Percentiles rank a stretch among this genome's conserved stretches.
These are phyloP conservation scores for Sardina pilchardus DNA, from an alignment of 2,113 vertebrate genomes.

Conservation along the genomic window DNA sequence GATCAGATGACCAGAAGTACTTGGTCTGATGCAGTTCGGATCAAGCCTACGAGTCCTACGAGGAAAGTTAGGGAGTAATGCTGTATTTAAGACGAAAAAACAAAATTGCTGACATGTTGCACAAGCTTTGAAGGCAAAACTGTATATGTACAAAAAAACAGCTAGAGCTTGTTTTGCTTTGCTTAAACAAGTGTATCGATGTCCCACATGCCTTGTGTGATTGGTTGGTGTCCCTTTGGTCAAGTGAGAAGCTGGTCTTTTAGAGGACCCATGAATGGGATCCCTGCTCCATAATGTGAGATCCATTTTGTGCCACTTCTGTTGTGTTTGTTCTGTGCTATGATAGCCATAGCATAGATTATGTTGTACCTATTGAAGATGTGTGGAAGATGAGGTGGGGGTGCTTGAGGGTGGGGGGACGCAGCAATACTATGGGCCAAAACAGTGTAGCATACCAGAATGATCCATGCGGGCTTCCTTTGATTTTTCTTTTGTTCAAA, in stretches of 20 bases:
- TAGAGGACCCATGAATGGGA: neutral
- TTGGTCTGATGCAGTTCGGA: slow-evolving; percentile 71
- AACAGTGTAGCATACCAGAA: slow-evolving; percentile 10
- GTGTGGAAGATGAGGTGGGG: neutral
- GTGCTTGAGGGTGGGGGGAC: neutral
- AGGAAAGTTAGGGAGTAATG: neutral
- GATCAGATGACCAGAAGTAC: slow-evolving; percentile 70
- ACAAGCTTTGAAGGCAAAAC: slow-evolving; percentile 49
- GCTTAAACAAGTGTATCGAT: slow-evolving; percentile 26
- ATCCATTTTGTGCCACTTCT: neutral
- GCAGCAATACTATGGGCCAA: neutral
- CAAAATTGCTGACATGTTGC: slow-evolving; percentile 51
- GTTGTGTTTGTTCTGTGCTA: neutral
- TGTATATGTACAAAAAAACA: slow-evolving; percentile 43
- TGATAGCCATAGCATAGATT: neutral
- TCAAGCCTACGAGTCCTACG: slow-evolving; percentile 37
- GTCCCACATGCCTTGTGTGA: slow-evolving; percentile 32
- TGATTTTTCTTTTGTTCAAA: neutral
- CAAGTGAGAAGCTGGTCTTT: slow-evolving; percentile 12
- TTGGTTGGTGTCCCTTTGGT: slow-evolving; percentile 44
- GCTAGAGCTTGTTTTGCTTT: slow-evolving; percentile 34
- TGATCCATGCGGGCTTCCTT: neutral
- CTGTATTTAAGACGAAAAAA: neutral
- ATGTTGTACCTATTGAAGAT: neutral
- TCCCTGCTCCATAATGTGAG: neutral